Percentiles rank a stretch among this genome's conserved stretches.
These are phyloP conservation scores for Orgyia antiqua DNA, from an alignment of 2,888 invertebrate species.

Conservation along the genomic window DNA sequence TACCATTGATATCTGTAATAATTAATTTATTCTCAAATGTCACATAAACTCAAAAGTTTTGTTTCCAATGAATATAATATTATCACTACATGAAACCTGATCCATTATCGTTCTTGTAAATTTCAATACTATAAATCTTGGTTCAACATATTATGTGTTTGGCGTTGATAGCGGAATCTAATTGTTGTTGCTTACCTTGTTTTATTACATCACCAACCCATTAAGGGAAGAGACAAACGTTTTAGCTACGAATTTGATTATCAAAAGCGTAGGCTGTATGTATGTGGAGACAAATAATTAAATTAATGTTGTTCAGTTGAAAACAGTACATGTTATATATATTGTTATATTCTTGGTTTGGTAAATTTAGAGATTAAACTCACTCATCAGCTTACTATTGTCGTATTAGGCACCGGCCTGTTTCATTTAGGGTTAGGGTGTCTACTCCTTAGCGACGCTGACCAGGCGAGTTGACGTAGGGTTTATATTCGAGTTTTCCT, in stretches of 20 bases:
- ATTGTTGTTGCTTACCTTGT: constrained; percentile 25
- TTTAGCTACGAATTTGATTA: constrained; percentile 21
- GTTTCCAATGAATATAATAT: too few species aligned
- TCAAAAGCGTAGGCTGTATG: constrained; percentile 10
- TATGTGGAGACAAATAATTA: constrained; percentile 25
- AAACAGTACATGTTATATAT: background rate
- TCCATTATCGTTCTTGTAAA: constrained; percentile 23
- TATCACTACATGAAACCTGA: constrained; percentile 2
- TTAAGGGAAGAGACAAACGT: constrained; percentile 13
- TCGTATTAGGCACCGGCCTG: too few species aligned
- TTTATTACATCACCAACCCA: constrained; percentile 16
- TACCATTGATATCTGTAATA: too few species aligned
- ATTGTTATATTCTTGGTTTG: too few species aligned
- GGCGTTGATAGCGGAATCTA: constrained; percentile 24
- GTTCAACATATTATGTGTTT: constrained; percentile 18
- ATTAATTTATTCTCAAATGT: too few species aligned
- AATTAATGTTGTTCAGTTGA: constrained; percentile 4
- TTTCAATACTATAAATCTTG: constrained; percentile 28
- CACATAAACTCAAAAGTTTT: too few species aligned
- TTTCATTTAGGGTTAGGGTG: too few species aligned
- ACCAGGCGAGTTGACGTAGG: too few species aligned
- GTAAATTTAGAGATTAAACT: too few species aligned
- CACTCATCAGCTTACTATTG: too few species aligned
- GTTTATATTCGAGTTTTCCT: too few species aligned
- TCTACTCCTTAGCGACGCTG: too few species aligned